Evolutionary conservation across 2,113 vertebrate species (phyloP), one percentile per base, ranked within the genome.

Genomic region (Chamaea fasciata): DNA sequence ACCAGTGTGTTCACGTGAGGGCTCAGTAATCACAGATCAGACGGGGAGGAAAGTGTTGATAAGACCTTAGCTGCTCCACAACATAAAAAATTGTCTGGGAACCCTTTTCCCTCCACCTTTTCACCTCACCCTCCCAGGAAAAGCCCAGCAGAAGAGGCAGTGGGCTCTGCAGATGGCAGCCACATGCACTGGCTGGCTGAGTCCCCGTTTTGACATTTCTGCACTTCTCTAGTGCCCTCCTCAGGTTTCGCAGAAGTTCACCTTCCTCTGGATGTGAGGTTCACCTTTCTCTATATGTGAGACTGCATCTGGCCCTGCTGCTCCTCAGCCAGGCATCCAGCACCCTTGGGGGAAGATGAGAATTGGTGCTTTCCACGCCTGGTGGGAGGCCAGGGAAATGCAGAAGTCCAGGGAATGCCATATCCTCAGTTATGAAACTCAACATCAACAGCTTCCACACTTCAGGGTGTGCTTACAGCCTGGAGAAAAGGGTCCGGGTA

Each of bases 151-250:
- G 41, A 63, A 69, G 64, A 53, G 87, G 33, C 5, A 0, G 52
- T 31, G 64, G 83, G 37, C 47, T 89, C 60, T 74, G 68, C 88
- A 96, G 85, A 92, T 94, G 88, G 90, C 68, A 95, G 55, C 85
- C 95, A 94, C 79, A 70, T 59, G 79, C 79, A 39, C 33, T 28
- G n/a, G 10, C 92, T 60, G 42, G 15, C 64, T 3, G 6, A 90
- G 52, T 9, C 57, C 50, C 23, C 0, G 0, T 41, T 60, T 67
- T 10, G 3, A 64, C 82, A 41, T 49, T 87, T 94, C 84, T 92
- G 87, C 53, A 91, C 55, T 93, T 95, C 93, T 92, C 89, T 96
- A 80, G 91, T 96, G 94, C 91, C 96, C 93, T 92, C 94, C 94
- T 80, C 94, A 95, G 95, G 96, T 95, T 92, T 55, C 89, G 49